Evolutionary conservation across 2,797 vertebrate species (phyloP).

Genomic region (Chelidonichthys spinosus): DNA sequence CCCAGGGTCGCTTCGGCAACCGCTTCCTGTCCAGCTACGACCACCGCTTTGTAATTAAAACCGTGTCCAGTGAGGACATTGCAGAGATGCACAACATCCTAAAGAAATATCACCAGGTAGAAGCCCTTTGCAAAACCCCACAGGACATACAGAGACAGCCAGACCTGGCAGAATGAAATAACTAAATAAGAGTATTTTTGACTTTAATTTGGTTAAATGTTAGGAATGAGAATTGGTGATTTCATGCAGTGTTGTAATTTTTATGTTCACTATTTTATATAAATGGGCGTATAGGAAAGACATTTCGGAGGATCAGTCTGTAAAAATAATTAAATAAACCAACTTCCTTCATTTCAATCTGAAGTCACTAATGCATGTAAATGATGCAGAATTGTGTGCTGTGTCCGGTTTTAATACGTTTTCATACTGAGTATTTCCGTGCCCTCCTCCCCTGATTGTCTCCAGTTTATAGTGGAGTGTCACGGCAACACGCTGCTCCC

Average conservation of each 20-base stretch:
- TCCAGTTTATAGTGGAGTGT: conserved; percentile 95
- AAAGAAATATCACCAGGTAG: conserved; percentile 97
- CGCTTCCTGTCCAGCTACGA: conserved; percentile 94
- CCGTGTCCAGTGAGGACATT: conserved; percentile 94
- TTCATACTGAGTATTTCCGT: conserved; percentile 27
- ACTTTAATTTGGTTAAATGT: neutral
- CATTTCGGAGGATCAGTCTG: neutral
- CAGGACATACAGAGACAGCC: neutral
- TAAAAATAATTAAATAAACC: neutral
- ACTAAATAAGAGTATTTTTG: neutral
- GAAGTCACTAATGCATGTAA: neutral
- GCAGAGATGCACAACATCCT: conserved; percentile 98
- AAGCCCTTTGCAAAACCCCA: neutral
- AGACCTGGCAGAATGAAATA: neutral
- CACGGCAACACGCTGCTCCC: conserved; percentile 95
- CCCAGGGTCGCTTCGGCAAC: conserved; percentile 92
- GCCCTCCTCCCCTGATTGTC: conserved; percentile 25
- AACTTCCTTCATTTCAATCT: neutral
- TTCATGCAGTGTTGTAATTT: neutral
- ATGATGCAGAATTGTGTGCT: neutral
- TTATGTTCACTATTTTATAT: neutral
- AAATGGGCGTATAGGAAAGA: neutral
- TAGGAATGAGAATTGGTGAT: neutral
- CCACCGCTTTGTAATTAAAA: conserved; percentile 94
- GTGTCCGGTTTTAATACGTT: conserved; percentile 28